Evolutionary conservation across 1,140 invertebrate genomes (phyloP).

Genomic region (Plodia interpunctella): DNA sequence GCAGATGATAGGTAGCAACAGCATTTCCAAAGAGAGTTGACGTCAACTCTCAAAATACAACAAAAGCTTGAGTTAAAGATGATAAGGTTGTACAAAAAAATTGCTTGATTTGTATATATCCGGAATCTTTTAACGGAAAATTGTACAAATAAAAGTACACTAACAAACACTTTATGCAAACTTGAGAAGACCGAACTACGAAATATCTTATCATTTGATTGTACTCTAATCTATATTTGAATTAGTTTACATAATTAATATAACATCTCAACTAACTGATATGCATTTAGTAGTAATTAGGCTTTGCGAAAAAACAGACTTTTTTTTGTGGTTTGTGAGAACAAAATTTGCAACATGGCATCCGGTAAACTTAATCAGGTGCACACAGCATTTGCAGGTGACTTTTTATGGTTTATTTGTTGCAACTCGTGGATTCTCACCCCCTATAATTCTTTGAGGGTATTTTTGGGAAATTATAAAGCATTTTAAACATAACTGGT

Average conservation of each 20-base stretch:
- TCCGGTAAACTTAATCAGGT: constrained; percentile 21
- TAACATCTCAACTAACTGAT: background rate
- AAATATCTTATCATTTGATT: background rate
- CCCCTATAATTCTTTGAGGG: too few relatives aligned
- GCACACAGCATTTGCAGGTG: constrained; percentile 27
- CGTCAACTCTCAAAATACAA: too few relatives aligned
- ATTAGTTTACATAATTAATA: background rate
- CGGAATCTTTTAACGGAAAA: background rate
- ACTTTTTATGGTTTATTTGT: constrained; percentile 8
- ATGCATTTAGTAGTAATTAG: background rate
- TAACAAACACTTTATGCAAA: background rate
- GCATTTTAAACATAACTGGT: too few relatives aligned
- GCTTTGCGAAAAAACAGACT: background rate
- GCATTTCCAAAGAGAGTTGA: too few relatives aligned
- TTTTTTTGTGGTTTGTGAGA: background rate
- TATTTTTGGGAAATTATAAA: too few relatives aligned
- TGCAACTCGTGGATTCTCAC: too few relatives aligned
- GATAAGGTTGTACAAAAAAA: too few relatives aligned
- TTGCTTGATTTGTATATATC: too few relatives aligned
- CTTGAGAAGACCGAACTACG: background rate
- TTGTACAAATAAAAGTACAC: background rate
- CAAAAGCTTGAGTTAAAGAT: too few relatives aligned
- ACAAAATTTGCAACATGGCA: constrained; percentile 23
- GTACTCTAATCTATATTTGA: background rate
- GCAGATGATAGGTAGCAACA: too few relatives aligned